Evolutionary conservation across 1,140 invertebrate species (phyloP), one percentile per base, ranked within the genome.

Genomic region (Trissolcus basalis): DNA sequence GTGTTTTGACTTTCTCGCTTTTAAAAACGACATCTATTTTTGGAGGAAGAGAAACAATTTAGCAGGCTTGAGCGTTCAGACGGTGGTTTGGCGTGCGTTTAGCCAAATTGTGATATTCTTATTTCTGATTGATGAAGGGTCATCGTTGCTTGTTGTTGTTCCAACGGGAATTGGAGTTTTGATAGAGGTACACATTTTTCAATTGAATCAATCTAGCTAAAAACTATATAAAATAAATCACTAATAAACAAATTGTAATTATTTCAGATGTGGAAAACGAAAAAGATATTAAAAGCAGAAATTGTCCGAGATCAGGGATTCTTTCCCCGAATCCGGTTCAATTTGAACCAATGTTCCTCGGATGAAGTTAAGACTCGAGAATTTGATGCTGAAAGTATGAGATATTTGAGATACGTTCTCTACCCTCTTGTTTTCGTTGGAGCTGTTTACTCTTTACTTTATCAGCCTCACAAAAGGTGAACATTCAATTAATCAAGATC

Each of bases 11-110:
- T 96, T 99, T 81, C 88, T 99, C 47, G 96, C 98, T 1, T 98
- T 99, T 81, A 99, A 99, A 91, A 99, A 98, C 88, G 98, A 99
- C 80, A 95, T 99, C 4, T 92, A 91, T 73, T 99, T 98, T 85
- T 99, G 98, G 98, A 91, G 92, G 60, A 91, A 92, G 10, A 92
- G 95, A 78, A 92, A 92, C 35, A 94, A 93, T 0, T 94, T 98
- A 86, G 95, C 93, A 32, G 98, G 98, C 0, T 84, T 99, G 1
- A 99, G 97, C 6, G 91, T 92, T 8, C 91, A 95, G 60, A 96
- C 96, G 3, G 93, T 98, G 4, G 77, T 98, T 7, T 99, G 98
- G 97, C 90, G 97, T 51, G 94, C 94, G 27, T 95, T 99, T 81
- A 98, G 96, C 59, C 96, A 98, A 85, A 89, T 93, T 45, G 91